phyloP scores from a whole-genome alignment of 2,888 invertebrate species.

The Idaea aversata region DNA sequence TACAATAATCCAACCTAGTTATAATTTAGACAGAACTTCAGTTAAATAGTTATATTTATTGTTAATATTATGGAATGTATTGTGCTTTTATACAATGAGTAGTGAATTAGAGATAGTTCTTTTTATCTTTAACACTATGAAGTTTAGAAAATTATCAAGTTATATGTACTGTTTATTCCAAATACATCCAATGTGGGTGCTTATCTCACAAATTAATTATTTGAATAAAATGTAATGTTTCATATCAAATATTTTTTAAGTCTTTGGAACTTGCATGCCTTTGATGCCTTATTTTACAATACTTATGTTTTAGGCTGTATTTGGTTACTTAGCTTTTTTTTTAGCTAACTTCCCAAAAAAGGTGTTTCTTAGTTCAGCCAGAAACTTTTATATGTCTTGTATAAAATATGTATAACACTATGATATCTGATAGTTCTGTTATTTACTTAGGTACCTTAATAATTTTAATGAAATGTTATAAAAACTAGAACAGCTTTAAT shows the following conservation, averaged over 20 bases:
- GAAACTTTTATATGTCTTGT: neutral
- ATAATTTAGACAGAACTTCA: constrained; percentile 29
- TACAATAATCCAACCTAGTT: constrained; percentile 37
- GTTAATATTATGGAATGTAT: constrained; percentile 40
- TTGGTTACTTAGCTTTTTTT: no score
- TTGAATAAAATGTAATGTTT: neutral
- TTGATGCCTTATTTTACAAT: no score
- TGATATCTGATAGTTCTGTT: neutral
- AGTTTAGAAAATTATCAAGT: neutral
- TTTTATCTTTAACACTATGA: neutral
- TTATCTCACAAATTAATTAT: neutral
- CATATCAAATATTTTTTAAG: neutral
- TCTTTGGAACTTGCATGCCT: neutral
- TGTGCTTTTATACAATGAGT: constrained; percentile 48
- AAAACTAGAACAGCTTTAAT: neutral
- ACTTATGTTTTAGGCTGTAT: no score
- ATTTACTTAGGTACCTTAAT: neutral
- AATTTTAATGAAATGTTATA: neutral
- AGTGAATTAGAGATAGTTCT: constrained; percentile 26
- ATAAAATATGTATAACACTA: neutral
- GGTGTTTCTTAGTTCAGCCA: no score
- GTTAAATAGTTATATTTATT: constrained; percentile 33
- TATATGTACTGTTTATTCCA: neutral
- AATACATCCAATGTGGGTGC: no score
- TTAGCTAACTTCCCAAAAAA: no score